A percentile compares a stretch with the other conserved stretches of the same genome.
Evolutionary conservation across 1,140 invertebrate genomes (phyloP).

Genomic region (Aphis craccivora): DNA sequence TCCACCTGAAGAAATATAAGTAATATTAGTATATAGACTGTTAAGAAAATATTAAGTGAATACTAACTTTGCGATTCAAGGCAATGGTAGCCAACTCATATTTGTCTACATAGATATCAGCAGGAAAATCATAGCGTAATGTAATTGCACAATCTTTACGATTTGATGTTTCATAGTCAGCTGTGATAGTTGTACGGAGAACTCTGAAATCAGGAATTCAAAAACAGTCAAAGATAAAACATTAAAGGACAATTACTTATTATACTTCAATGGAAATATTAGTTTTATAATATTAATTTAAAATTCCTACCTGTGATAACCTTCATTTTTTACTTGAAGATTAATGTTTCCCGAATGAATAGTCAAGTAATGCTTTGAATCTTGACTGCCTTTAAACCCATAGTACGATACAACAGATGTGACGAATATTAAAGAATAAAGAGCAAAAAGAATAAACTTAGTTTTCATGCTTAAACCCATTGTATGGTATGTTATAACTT

Average conservation of each 20-base stretch:
- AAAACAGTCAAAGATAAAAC: background rate
- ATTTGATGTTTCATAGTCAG: slow-evolving; percentile 38
- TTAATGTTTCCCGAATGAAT: slow-evolving; percentile 45
- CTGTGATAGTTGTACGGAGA: slow-evolving; percentile 19
- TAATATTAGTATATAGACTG: background rate
- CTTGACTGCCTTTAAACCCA: background rate
- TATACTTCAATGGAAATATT: background rate
- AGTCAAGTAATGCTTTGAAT: slow-evolving; percentile 2
- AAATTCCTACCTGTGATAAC: slow-evolving; percentile 32
- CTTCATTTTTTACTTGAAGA: slow-evolving; percentile 49
- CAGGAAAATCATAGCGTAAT: slow-evolving; percentile 43
- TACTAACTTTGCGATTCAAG: slow-evolving; percentile 22
- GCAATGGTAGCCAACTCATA: slow-evolving; percentile 31
- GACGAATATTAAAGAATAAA: slow-evolving; percentile 30
- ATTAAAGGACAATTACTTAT: background rate
- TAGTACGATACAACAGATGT: slow-evolving; percentile 30
- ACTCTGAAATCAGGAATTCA: background rate
- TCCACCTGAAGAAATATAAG: slow-evolving; percentile 15
- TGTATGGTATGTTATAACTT: too few relatives aligned
- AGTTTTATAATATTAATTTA: background rate
- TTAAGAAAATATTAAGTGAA: background rate
- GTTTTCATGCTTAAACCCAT: slow-evolving; percentile 10
- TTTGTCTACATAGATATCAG: slow-evolving; percentile 50
- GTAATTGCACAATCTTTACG: slow-evolving; percentile 44
- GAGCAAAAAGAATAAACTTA: background rate